These are phyloP conservation scores for Dermatemys mawii DNA, from an alignment of 2,113 vertebrate genomes.

Conservation along the genomic window DNA sequence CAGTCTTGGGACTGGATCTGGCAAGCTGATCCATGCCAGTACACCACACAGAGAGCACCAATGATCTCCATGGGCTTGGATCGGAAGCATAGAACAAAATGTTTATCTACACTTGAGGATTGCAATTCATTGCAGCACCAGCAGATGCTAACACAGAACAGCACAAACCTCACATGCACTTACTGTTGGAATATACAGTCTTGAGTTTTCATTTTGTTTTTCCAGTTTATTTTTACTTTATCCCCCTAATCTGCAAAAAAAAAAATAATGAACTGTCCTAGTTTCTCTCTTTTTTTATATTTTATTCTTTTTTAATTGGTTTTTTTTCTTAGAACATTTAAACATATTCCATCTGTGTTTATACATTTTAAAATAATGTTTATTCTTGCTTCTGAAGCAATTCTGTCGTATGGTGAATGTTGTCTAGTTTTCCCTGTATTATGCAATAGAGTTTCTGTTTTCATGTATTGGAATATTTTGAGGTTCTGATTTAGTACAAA, in stretches of 20 bases:
- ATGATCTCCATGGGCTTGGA: not conserved
- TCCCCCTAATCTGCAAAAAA: not conserved
- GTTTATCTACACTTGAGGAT: rapidly evolving
- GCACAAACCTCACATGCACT: rapidly evolving
- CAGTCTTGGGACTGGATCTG: not conserved
- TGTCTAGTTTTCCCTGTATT: not conserved
- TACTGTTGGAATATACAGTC: rapidly evolving
- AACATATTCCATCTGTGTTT: slow-evolving; percentile 52
- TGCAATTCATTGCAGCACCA: rapidly evolving
- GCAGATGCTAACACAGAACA: not conserved
- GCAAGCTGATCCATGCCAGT: not conserved
- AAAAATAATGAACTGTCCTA: not conserved
- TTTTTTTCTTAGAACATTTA: not conserved
- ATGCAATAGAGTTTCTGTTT: not conserved
- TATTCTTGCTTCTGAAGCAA: slow-evolving; percentile 48
- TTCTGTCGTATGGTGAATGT: not conserved
- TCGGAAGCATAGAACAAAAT: rapidly evolving
- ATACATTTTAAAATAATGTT: slow-evolving; percentile 57
- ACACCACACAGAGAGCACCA: not conserved
- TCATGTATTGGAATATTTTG: not conserved
- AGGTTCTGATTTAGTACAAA: not conserved
- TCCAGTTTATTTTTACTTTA: not conserved
- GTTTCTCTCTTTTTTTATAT: slow-evolving; percentile 44
- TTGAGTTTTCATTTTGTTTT: not conserved
- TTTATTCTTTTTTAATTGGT: slow-evolving; percentile 42